Evolutionary conservation across 1,140 invertebrate genomes (phyloP).

Genomic region (Bombus confusus): DNA sequence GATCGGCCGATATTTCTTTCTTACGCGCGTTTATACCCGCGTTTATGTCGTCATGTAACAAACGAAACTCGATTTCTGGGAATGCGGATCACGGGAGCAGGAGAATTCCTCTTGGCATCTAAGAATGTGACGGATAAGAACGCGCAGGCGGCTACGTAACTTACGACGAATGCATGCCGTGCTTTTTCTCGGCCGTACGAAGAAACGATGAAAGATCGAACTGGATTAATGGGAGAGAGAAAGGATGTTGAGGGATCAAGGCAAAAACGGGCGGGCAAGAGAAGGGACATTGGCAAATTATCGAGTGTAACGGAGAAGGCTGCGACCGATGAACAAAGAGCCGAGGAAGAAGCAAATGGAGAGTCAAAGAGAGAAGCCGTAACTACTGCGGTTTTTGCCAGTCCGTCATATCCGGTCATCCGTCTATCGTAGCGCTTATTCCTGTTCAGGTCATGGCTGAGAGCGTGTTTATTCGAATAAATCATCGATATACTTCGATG

Average conservation of each 20-base stretch:
- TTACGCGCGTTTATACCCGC: neutral
- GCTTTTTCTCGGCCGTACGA: constrained; percentile 35
- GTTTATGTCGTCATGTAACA: too few species aligned
- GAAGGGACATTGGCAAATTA: constrained; percentile 47
- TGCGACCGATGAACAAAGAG: constrained; percentile 44
- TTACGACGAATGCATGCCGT: constrained; percentile 33
- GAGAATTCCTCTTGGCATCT: neutral
- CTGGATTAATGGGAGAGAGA: constrained; percentile 53
- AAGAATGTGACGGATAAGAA: constrained; percentile 7
- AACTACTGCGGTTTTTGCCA: constrained; percentile 76
- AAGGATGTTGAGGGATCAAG: neutral
- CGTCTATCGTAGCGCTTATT: constrained; percentile 68
- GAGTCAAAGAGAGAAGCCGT: constrained; percentile 67
- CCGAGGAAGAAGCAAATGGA: constrained; percentile 40
- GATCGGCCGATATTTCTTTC: neutral
- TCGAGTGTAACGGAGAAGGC: constrained; percentile 33
- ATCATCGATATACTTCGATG: constrained; percentile 73
- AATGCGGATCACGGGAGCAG: neutral
- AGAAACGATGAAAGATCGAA: constrained; percentile 55
- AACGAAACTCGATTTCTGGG: neutral
- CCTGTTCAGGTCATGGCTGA: constrained; percentile 61
- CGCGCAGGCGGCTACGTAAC: constrained; percentile 6
- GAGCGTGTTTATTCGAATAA: constrained; percentile 78
- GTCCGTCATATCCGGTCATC: constrained; percentile 78
- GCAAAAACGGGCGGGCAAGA: constrained; percentile 58